phyloP scores from a whole-genome alignment of 2,888 invertebrate genomes.

The Tubulanus polymorphus region DNA sequence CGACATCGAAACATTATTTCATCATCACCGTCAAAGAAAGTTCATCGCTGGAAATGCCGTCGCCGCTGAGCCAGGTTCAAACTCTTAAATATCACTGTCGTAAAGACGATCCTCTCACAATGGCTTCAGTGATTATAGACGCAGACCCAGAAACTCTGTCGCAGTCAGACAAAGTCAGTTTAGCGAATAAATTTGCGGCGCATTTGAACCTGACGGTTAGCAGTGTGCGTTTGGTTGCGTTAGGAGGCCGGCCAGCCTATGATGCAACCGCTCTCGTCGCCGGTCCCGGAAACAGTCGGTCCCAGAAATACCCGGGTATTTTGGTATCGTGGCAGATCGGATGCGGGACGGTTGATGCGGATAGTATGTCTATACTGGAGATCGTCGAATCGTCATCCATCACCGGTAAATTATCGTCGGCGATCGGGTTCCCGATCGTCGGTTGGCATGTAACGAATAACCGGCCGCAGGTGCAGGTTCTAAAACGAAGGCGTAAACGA shows the following conservation, averaged over 20 bases:
- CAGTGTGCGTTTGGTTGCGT: slow-evolving; percentile 38
- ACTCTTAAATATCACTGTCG: slow-evolving; percentile 39
- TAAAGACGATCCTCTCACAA: slow-evolving; percentile 58
- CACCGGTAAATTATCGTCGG: slow-evolving; percentile 69
- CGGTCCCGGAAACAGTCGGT: slow-evolving; percentile 41
- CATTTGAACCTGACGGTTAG: no score
- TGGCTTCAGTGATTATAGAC: slow-evolving; percentile 68
- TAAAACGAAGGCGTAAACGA: slow-evolving; percentile 41
- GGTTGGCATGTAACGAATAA: slow-evolving; percentile 67
- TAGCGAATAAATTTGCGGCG: neutral
- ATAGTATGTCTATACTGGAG: slow-evolving; percentile 64
- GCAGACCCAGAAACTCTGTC: slow-evolving; percentile 63
- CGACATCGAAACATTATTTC: slow-evolving; percentile 61
- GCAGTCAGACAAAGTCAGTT: neutral
- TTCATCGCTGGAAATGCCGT: neutral
- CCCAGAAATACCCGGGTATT: slow-evolving; percentile 29
- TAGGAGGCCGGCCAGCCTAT: slow-evolving; percentile 35
- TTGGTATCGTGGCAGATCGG: slow-evolving; percentile 63
- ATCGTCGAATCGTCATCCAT: slow-evolving; percentile 66
- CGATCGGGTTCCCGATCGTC: slow-evolving; percentile 66
- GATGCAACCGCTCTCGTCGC: slow-evolving; percentile 46
- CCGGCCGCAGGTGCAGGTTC: slow-evolving; percentile 42
- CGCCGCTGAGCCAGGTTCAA: slow-evolving; percentile 26
- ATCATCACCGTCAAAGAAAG: slow-evolving; percentile 62
- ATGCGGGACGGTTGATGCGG: slow-evolving; percentile 69